Conservation (phyloP, 2,888 invertebrate genomes). For the Caenorhabditis sp. region DNA sequence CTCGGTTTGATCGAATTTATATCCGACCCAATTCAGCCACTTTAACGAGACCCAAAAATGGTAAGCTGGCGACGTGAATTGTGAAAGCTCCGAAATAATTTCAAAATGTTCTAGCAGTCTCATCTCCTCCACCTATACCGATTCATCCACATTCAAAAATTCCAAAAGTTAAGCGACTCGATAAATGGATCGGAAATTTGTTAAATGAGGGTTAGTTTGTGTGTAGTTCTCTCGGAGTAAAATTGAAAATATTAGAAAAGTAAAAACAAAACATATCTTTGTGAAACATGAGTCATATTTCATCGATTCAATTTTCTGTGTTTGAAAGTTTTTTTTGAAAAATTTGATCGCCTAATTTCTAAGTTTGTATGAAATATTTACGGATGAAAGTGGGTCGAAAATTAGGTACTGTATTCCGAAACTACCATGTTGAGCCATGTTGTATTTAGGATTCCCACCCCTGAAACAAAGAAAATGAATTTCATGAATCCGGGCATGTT, state of each 20-base stretch:
- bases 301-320: neutral
- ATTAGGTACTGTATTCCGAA: too few species aligned
- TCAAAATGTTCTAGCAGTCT: conserved; percentile 18
- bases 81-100: neutral
- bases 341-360: neutral
- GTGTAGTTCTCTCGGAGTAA: neutral
- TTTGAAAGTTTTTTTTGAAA: neutral
- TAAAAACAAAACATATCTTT: neutral
- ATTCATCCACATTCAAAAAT: neutral
- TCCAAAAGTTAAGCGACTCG: conserved; percentile 35
- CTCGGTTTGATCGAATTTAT: conserved; percentile 17
- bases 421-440: too few species aligned
- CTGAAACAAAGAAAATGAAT: too few species aligned
- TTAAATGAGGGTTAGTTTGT: conserved; percentile 38
- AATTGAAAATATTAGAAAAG: neutral
- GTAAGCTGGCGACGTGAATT: neutral
- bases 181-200: conserved; percentile 45
- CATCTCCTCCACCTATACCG: conserved; percentile 27
- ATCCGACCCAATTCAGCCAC: conserved; percentile 4
- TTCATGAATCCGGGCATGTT: too few species aligned
- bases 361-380: too few species aligned
- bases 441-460: too few species aligned
- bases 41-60: neutral
- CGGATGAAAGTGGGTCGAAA: too few species aligned
- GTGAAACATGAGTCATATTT: neutral